Conservation (phyloP, 2,888 invertebrate species). For the Polymixis lichenea region DNA sequence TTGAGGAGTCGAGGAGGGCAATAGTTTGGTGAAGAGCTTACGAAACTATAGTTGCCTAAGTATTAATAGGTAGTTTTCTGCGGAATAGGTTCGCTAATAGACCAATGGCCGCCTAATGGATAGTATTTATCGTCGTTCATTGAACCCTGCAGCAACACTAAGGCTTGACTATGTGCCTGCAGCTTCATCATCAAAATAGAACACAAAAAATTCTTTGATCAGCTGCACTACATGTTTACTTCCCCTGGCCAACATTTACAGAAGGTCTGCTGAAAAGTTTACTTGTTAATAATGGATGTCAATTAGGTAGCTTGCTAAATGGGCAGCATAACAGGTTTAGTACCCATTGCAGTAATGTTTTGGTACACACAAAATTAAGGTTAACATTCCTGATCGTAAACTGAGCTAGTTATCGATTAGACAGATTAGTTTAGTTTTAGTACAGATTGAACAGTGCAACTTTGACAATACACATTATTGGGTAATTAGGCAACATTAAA, state of each 20-base stretch:
- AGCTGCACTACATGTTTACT: neutral
- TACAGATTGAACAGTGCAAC: constrained; percentile 4
- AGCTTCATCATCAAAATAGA: neutral
- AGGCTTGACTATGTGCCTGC: neutral
- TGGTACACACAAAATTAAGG: no score
- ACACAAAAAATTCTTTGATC: neutral
- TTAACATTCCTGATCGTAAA: constrained; percentile 1
- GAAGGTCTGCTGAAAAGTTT: neutral
- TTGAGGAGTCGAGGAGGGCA: constrained; percentile 3
- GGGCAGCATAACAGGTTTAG: no score
- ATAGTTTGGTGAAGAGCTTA: constrained; percentile 34
- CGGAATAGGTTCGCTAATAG: constrained; percentile 4
- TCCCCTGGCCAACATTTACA: neutral
- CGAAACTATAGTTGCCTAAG: constrained; percentile 29
- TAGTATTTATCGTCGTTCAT: neutral
- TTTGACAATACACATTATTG: constrained; percentile 12
- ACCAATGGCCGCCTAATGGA: constrained; percentile 2
- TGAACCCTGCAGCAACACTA: constrained; percentile 3
- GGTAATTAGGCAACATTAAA: neutral
- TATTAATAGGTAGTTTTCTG: constrained; percentile 32
- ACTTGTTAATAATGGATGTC: neutral
- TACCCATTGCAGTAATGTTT: no score
- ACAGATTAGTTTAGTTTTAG: no score
- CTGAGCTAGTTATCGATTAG: constrained; percentile 4
- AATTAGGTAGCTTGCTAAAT: neutral